Evolutionary conservation across 2,797 vertebrate genomes (phyloP).

Genomic region (Sebastiscus tertius): DNA sequence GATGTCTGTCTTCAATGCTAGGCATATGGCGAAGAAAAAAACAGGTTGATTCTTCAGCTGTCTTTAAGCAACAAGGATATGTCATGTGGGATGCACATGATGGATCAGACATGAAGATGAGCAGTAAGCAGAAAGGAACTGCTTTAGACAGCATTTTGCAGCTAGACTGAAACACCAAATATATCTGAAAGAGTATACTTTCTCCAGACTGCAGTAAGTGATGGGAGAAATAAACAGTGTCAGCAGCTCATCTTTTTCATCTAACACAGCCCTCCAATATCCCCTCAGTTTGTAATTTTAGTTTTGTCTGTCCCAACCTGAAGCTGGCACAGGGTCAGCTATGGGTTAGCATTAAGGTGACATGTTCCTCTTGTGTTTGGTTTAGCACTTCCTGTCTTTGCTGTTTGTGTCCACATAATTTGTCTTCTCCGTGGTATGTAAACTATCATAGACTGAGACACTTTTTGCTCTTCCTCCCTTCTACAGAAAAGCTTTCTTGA

Average conservation of each 20-base stretch:
- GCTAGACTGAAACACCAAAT: conserved; percentile 7
- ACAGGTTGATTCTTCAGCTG: conserved; percentile 33
- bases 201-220: conserved; percentile 11
- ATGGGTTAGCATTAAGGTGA: conserved; percentile 53
- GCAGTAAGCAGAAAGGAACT: neutral
- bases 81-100: conserved; percentile 50
- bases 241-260: conserved; percentile 41
- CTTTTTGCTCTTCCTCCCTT: neutral
- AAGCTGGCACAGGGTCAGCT: conserved; percentile 32
- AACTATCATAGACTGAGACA: conserved; percentile 29
- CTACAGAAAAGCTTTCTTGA: neutral
- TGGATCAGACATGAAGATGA: conserved; percentile 10
- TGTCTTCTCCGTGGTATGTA: conserved; percentile 59
- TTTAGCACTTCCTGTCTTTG: conserved; percentile 60
- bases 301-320: conserved; percentile 10
- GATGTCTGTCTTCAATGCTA: conserved; percentile 39
- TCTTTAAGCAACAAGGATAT: conserved; percentile 22
- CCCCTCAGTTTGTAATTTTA: conserved; percentile 43
- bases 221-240: conserved; percentile 34
- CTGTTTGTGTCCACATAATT: conserved; percentile 45
- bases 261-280: conserved; percentile 23
- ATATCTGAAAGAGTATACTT: neutral
- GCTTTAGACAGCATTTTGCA: neutral
- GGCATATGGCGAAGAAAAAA: conserved; percentile 33
- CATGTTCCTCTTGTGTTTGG: conserved; percentile 63